Evolutionary conservation across 1,140 invertebrate species (phyloP), one percentile per base, ranked within the genome.

Genomic region (Portunus trituberculatus): DNA sequence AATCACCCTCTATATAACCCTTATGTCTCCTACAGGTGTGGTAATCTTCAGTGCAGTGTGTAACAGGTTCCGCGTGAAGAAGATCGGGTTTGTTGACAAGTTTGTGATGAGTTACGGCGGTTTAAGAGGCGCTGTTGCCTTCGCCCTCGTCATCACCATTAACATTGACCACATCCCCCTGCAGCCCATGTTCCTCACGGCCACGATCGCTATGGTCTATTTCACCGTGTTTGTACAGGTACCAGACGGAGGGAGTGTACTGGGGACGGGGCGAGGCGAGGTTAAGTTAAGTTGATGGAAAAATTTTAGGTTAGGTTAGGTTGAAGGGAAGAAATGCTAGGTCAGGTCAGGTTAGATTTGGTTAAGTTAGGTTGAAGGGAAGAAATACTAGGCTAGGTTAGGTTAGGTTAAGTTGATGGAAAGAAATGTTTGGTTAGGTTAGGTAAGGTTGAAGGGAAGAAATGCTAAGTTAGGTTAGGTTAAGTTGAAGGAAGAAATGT

Each of bases 61-160:
- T 67, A 99, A 99, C 97, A 98, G 98, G 95, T 99, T 99, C 97
- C 98, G 98, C 96, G 98, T 99, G 95, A 99, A 99, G 97, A 99
- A 99, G 97, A 97, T 99, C 92, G 98, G 98, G 97, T 98, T 98
- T 96, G 98, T 99, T 90, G 99, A 99, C 97, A 99, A 99, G 97
- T 99, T 99, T 97, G 99, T 99, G 29, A 99, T 99, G 99, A 99
- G 99, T 0, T 99, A 99, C 97, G 99, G 99, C 96, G 99, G 99
- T 88, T 97, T 99, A 86, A 98, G 99, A 96, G 99, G 99, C 39
- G 99, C 99, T 29, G 99, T 99, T n/a, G 99, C 99, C 48, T 99
- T 99, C 97, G 99, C 99, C 59, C 97, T 99, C 96, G 99, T 99
- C 76, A 97, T 99, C 84, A 98, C 99, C 96, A 98, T 99, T 96